A percentile compares a stretch with the other conserved stretches of the same genome.
Evolutionary conservation across 2,888 invertebrate genomes (phyloP).

Genomic region (Onthophagus sagittarius): DNA sequence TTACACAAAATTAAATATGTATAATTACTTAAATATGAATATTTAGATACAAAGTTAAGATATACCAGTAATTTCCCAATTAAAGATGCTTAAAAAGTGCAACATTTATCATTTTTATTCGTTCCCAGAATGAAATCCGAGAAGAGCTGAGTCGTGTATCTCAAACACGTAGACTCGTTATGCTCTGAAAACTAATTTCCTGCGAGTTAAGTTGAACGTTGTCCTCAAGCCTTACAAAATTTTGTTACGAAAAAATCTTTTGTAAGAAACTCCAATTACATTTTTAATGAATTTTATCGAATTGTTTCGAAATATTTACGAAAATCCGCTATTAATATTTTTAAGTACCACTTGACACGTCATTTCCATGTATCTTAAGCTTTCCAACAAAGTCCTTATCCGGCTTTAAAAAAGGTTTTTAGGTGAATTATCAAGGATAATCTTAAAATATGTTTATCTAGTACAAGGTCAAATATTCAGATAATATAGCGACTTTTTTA

Average conservation of each 20-base stretch:
- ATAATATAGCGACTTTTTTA: not conserved
- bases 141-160: not conserved
- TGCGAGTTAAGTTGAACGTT: not conserved
- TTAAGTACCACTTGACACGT: not conserved
- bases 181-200: not conserved
- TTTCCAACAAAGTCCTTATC: not conserved
- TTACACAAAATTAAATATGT: no score
- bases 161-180: not conserved
- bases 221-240: not conserved
- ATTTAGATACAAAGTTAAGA: no score
- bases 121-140: not conserved
- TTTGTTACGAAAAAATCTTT: not conserved
- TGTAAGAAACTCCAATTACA: not conserved
- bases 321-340: not conserved
- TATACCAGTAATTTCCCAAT: no score
- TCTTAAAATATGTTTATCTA: not conserved
- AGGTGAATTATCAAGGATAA: not conserved
- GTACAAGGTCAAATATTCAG: not conserved
- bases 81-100: not conserved
- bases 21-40: no score
- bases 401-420: not conserved
- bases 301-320: not conserved
- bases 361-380: not conserved
- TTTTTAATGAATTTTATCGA: not conserved
- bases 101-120: not conserved